A percentile compares a stretch with the other conserved stretches of the same genome.
Conservation (phyloP, 30 jellyfish, hydroid and myxozoan species). For the Pseudorhiza aurosa region DNA sequence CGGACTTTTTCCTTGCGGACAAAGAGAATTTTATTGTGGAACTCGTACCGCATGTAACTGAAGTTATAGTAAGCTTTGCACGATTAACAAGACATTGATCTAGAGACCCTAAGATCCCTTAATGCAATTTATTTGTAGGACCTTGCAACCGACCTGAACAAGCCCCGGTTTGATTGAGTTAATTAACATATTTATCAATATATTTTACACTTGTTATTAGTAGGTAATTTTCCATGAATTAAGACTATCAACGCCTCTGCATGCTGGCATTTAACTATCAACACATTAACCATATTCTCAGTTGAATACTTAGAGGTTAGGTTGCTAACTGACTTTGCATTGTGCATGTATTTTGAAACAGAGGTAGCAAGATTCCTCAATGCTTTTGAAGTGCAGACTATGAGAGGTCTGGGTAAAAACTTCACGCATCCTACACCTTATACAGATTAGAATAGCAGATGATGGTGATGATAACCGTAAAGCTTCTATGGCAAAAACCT, state of each 20-base stretch:
- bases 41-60: slow-evolving; percentile 59
- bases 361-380: no score
- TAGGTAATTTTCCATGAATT: slow-evolving; percentile 18
- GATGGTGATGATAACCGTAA: no score
- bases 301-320: no score
- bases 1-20: slow-evolving; percentile 59
- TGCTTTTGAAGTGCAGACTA: no score
- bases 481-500: no score
- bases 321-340: no score
- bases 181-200: slow-evolving; percentile 18
- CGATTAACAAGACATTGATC: slow-evolving; percentile 54
- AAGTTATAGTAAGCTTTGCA: slow-evolving; percentile 40
- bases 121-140: slow-evolving; percentile 36
- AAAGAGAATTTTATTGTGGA: slow-evolving; percentile 55
- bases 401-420: no score
- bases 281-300: no score
- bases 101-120: slow-evolving; percentile 28
- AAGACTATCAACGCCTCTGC: slow-evolving; percentile 7
- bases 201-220: slow-evolving; percentile 10
- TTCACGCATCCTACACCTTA: no score
- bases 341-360: no score
- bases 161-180: slow-evolving; percentile 27
- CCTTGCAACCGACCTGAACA: slow-evolving; percentile 21
- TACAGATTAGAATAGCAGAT: no score
- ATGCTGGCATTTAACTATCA: background rate